Evolutionary conservation across 92 coral and sea anemone genomes (phyloP), one percentile per base, ranked within the genome.

Genomic region (Umimayanthus kanabou): DNA sequence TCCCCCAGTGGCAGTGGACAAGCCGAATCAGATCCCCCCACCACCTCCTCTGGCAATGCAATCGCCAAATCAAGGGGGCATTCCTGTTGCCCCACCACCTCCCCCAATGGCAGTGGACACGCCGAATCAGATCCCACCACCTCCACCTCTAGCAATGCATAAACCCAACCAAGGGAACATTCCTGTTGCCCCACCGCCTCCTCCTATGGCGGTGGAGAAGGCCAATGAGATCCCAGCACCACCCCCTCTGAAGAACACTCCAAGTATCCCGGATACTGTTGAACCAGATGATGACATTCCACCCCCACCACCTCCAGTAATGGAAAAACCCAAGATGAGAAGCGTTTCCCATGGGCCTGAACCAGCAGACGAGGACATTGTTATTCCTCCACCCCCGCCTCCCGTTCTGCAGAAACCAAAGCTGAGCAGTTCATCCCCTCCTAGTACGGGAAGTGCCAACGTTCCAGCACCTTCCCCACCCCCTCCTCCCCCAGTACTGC

Each of bases 221-320:
- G 33, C 78, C 15, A 83, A 43, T 50, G 26, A 70, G 45, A 30
- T 57, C 53, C 87, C 77, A 43, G 55, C 85, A 23, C 85, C 76
- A 22, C 85, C 76, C n/a, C 85, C 74, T 42, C 74, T 65, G 39
- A 16, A 91, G 93, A 67, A 88, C 90, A 29, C 88, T 87, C 40
- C 89, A 78, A 47, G 81, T 78, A 23, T 91, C 89, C 33, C 93
- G 86, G 76, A 85, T 90, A 40, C 85, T 91, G 18, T 76, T 47
- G 81, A 81, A 57, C 53, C 70, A 81, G 82, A 91, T 87, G 86
- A 78, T 2, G 84, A 76, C 40, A 81, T 76, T n/a, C 93, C 94
- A 22, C 98, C 98, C 10, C 93, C 94, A 1, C 94, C 95, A 5
- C 93, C 92, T 2, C 98, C 96, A 5, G 94, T 93, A 64, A 86